Evolutionary conservation across 2,797 vertebrate genomes (phyloP).

Genomic region (Coracias cyanogaster): DNA sequence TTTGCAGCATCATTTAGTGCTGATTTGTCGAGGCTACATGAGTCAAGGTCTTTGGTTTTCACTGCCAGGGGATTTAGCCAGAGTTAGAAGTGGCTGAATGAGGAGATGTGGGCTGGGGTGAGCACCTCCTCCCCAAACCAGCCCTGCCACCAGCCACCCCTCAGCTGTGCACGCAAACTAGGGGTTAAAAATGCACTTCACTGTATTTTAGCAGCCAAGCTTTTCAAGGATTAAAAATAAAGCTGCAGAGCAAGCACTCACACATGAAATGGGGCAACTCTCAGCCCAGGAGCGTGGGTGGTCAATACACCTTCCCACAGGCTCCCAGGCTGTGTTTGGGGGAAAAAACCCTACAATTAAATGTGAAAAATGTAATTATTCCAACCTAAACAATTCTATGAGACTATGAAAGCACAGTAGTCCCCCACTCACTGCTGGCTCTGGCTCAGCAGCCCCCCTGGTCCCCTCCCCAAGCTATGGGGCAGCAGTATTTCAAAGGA

Average conservation of each 20-base stretch:
- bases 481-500: background rate
- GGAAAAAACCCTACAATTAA: background rate
- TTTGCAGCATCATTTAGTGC: accelerated
- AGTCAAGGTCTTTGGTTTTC: background rate
- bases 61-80: background rate
- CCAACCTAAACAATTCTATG: background rate
- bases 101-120: background rate
- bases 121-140: background rate
- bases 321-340: background rate
- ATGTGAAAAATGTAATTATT: background rate
- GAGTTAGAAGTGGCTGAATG: accelerated
- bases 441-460: background rate
- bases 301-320: background rate
- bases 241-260: background rate
- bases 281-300: background rate
- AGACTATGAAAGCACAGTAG: background rate
- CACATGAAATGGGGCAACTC: background rate
- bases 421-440: background rate
- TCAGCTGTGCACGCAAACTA: background rate
- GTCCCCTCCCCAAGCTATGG: background rate
- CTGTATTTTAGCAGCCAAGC: background rate
- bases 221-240: background rate
- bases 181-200: background rate
- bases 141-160: background rate
- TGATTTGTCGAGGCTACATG: accelerated